Percentiles rank a stretch among this genome's conserved stretches.
Evolutionary conservation across 2,888 invertebrate genomes (phyloP).

Genomic region (Microctonus aethiopoides): DNA sequence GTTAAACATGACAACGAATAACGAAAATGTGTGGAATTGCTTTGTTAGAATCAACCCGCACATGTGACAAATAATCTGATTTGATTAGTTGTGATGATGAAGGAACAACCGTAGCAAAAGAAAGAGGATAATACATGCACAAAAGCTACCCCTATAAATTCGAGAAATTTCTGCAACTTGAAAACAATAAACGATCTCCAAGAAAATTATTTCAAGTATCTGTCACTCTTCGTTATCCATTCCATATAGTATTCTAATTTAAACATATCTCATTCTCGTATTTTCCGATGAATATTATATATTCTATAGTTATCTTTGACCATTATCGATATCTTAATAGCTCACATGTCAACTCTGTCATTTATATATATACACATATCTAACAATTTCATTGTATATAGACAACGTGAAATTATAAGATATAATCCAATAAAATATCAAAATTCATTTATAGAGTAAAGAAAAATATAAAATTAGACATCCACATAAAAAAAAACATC

Average conservation of each 20-base stretch:
- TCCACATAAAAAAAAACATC: too few species aligned
- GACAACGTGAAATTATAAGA: too few species aligned
- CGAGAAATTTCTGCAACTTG: constrained; percentile 10
- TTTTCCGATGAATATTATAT: neutral
- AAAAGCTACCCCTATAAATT: constrained; percentile 35
- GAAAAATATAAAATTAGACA: too few species aligned
- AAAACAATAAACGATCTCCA: neutral
- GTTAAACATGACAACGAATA: constrained; percentile 29
- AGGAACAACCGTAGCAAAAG: neutral
- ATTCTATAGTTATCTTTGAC: neutral
- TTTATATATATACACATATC: neutral
- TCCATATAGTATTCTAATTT: neutral
- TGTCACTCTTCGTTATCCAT: neutral
- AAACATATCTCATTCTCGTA: neutral
- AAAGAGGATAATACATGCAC: neutral
- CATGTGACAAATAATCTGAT: constrained; percentile 37
- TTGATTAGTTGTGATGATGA: constrained; percentile 21
- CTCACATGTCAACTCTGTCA: neutral
- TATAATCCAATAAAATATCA: too few species aligned
- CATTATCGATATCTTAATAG: neutral
- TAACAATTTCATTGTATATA: too few species aligned
- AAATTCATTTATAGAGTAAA: too few species aligned
- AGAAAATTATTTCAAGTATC: constrained; percentile 11
- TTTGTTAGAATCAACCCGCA: constrained; percentile 42
- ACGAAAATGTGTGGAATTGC: constrained; percentile 26